A percentile compares a stretch with the other conserved stretches of the same genome.
Conservation (phyloP, 2,888 invertebrate genomes). For the Coleophora flavipennella region DNA sequence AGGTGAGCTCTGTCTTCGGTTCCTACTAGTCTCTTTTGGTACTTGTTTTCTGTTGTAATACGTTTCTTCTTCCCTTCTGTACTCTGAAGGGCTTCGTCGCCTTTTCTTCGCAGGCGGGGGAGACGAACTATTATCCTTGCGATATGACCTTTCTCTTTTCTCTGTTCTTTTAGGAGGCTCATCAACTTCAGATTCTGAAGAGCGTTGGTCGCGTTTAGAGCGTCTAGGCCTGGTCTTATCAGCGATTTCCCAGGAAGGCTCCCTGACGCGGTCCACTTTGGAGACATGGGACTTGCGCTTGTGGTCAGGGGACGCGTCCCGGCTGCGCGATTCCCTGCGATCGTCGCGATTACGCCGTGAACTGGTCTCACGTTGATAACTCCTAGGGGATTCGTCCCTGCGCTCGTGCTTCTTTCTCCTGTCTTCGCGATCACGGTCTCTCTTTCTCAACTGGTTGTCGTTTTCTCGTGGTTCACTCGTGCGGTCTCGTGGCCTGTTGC, state of each 20-base stretch:
- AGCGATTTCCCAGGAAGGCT: conserved; percentile 30
- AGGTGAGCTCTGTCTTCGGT: conserved; percentile 26
- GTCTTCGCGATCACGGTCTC: conserved; percentile 54
- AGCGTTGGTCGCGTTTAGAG: conserved; percentile 31
- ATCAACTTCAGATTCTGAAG: conserved; percentile 39
- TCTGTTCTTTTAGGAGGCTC: conserved; percentile 26
- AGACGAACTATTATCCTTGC: conserved; percentile 37
- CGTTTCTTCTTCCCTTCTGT: conserved; percentile 28
- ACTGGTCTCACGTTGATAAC: conserved; percentile 23
- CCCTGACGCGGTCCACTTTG: conserved; percentile 40
- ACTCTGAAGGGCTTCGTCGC: conserved; percentile 41
- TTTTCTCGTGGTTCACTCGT: conserved; percentile 40
- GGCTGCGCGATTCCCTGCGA: conserved; percentile 31
- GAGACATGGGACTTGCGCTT: conserved; percentile 46
- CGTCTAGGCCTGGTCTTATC: conserved; percentile 32
- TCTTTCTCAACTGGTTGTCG: conserved; percentile 44
- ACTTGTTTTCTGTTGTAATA: conserved; percentile 31
- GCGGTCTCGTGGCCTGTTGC: conserved; percentile 43
- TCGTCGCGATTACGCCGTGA: conserved; percentile 33
- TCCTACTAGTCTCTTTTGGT: conserved; percentile 18
- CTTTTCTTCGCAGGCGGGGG: conserved; percentile 50
- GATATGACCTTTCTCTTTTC: conserved; percentile 30
- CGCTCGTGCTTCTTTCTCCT: conserved; percentile 55
- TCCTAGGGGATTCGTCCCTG: conserved; percentile 28
- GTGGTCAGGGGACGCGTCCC: conserved; percentile 37